Base-by-base conservation (phyloP, 2,797 vertebrate species). In the Spinus olivaceus region DNA sequence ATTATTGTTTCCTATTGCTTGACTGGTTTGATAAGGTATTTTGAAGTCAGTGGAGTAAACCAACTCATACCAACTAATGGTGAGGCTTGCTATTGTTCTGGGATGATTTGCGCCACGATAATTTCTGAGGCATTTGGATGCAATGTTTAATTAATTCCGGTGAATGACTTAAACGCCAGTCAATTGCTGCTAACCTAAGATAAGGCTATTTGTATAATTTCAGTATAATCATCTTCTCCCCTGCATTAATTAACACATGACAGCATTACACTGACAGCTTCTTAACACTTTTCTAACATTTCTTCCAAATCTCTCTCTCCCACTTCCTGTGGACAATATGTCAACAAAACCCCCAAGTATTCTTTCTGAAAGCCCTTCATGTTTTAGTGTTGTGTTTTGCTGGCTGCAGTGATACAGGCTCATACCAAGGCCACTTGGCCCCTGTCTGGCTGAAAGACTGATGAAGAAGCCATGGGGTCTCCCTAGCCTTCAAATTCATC, bases 221-320 rank as follows among this genome's bases (percentile, higher is more conserved):
- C 71, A 54, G 78, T 67, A 50, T 91, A 90, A 95, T 95, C 12
- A 1, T 90, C 64, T 92, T 95, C 85, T 92, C 27, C 73, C 32
- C n/a, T 89, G 93, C 83, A 93, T 95, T 95, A 95, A 94, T 95
- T 95, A 94, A 87, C 94, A 95, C 92, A 95, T 94, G 88, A 93
- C 90, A 96, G 74, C 64, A 89, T 77, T 89, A 86, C 49, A 85
- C 71, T 92, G 94, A 91, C 93, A 96, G 90, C 86, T 92, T 92
- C 86, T 95, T 94, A 91, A 81, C 93, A 63, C 90, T 93, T 76
- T 49, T 80, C 25, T 60, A 91, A 81, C 47, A 77, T 92, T 91
- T 66, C 51, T 92, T 94, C 67, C 81, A 93, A 81, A 90, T 88
- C 25, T 88, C 49, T 86, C 70, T 90, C 70, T 90, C 86, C 39